Conservation (phyloP, 2,888 invertebrate genomes). For the Dynastes maya region DNA sequence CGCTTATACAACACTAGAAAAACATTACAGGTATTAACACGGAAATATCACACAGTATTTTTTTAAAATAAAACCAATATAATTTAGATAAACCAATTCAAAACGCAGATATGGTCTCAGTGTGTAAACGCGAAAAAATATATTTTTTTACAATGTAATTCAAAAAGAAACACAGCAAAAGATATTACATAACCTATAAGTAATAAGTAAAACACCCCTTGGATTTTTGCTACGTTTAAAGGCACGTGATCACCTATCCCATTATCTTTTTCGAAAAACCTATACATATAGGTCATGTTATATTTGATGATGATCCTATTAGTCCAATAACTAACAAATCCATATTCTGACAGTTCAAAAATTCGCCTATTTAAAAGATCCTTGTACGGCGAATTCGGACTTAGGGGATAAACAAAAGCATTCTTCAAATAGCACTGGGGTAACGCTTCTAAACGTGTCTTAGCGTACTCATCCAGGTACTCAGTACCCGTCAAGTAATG, state of each 20-base stretch:
- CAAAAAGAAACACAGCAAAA: neutral
- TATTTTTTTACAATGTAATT: neutral
- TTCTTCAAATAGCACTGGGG: conserved; percentile 57
- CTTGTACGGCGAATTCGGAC: conserved; percentile 59
- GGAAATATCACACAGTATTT: too few relatives aligned
- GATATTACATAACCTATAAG: conserved; percentile 15
- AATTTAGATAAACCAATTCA: too few relatives aligned
- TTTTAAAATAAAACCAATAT: too few relatives aligned
- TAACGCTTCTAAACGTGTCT: conserved; percentile 55
- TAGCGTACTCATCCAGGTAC: conserved; percentile 53
- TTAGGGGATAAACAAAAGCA: conserved; percentile 58
- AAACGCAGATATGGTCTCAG: too few relatives aligned
- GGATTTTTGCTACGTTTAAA: conserved; percentile 25
- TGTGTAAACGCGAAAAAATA: too few relatives aligned
- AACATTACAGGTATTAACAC: too few relatives aligned
- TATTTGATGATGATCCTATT: conserved; percentile 15
- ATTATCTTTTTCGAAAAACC: conserved; percentile 21
- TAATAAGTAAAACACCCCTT: conserved; percentile 38
- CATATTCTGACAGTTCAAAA: conserved; percentile 56
- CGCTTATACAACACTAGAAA: too few relatives aligned
- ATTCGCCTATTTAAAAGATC: conserved; percentile 53
- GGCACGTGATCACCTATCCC: neutral
- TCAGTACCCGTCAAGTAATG: conserved; percentile 58
- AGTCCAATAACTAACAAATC: conserved; percentile 56
- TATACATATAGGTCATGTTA: conserved; percentile 22